Conservation (phyloP, 2,797 vertebrate genomes). For the Numenius phaeopus region DNA sequence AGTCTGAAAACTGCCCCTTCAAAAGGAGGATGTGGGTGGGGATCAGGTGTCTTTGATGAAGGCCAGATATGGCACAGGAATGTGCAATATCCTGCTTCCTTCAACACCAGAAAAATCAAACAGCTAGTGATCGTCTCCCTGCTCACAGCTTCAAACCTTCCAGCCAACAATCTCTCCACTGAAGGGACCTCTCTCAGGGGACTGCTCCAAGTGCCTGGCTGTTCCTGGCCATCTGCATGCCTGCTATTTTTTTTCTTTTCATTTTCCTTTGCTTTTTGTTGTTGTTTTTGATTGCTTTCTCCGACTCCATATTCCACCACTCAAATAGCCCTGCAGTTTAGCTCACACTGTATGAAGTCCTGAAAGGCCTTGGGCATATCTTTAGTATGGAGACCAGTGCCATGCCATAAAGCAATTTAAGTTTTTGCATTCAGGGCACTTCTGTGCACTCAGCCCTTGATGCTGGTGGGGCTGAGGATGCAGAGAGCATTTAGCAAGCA, state of each 20-base stretch:
- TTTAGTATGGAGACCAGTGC: neutral
- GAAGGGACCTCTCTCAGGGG: neutral
- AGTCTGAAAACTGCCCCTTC: neutral
- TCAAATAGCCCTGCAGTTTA: neutral
- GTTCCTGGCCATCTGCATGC: neutral
- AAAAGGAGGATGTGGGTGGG: neutral
- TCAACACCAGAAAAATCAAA: neutral
- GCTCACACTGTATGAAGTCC: neutral
- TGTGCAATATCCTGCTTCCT: conserved; percentile 1
- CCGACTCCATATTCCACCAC: neutral
- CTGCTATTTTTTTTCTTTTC: neutral
- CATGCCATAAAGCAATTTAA: neutral
- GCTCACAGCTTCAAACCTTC: neutral
- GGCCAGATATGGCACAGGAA: neutral
- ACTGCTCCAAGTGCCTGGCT: neutral
- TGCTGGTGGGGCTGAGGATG: neutral
- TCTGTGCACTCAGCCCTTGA: neutral
- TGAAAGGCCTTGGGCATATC: neutral
- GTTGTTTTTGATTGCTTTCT: neutral
- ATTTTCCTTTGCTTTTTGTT: neutral
- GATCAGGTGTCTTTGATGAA: conserved; percentile 14
- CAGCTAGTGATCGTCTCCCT: neutral
- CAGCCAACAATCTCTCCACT: neutral
- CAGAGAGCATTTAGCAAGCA: neutral
- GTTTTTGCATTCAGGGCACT: neutral